Conservation (phyloP, 2,113 vertebrate genomes). For the Acanthisitta chloris region DNA sequence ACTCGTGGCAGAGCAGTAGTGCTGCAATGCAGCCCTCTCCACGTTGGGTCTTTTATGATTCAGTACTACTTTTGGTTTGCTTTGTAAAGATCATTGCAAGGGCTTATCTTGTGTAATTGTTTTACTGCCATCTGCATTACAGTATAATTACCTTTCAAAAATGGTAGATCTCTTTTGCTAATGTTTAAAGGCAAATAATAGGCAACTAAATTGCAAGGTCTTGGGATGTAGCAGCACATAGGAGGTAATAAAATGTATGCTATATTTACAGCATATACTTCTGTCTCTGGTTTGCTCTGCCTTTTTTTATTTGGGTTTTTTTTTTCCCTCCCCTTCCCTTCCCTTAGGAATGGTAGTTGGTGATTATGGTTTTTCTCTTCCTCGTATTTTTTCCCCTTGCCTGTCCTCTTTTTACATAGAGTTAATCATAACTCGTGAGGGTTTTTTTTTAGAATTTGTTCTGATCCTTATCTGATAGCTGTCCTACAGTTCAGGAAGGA, state of each 20-base stretch:
- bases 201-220: constrained; percentile 68
- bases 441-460: constrained; percentile 19
- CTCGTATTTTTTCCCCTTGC: neutral
- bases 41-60: constrained; percentile 68
- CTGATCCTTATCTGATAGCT: constrained; percentile 29
- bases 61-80: constrained; percentile 60
- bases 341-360: neutral
- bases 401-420: constrained; percentile 46
- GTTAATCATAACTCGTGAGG: constrained; percentile 30
- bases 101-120: constrained; percentile 76
- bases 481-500: neutral
- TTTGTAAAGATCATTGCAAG: constrained; percentile 73
- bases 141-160: constrained; percentile 78
- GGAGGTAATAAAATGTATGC: constrained; percentile 35
- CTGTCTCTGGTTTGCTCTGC: neutral
- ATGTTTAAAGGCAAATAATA: constrained; percentile 77
- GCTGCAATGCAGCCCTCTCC: constrained; percentile 67
- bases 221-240: constrained; percentile 45
- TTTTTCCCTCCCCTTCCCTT: neutral
- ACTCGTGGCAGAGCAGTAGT: neutral
- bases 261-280: constrained; percentile 21
- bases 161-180: constrained; percentile 69
- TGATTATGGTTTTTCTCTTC: neutral
- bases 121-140: constrained; percentile 78
- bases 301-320: neutral